phyloP scores from a whole-genome alignment of 1,140 invertebrate genomes.

The Sinonovacula constricta region DNA sequence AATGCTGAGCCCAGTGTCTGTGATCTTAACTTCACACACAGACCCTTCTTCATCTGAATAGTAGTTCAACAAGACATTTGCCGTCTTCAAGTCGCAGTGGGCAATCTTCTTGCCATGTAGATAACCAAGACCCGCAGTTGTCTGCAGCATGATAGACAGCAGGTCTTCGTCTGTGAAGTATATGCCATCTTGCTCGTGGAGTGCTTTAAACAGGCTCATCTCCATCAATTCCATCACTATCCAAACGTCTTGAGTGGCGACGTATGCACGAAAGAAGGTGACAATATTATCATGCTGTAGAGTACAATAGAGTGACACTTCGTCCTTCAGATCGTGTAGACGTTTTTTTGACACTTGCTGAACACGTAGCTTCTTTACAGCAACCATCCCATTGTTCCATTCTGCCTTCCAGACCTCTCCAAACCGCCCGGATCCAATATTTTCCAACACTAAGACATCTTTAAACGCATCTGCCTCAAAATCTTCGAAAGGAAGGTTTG shows the following conservation, averaged over 20 bases:
- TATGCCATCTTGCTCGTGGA: no score
- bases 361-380: slow-evolving; percentile 55
- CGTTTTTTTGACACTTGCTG: slow-evolving; percentile 45
- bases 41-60: background rate
- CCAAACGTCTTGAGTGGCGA: slow-evolving; percentile 49
- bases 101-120: slow-evolving; percentile 9
- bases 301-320: slow-evolving; percentile 46
- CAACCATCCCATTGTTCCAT: slow-evolving; percentile 53
- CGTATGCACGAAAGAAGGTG: slow-evolving; percentile 56
- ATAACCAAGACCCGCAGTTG: slow-evolving; percentile 16
- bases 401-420: slow-evolving; percentile 52
- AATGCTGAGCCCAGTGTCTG: slow-evolving; percentile 39
- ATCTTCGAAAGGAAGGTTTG: no score
- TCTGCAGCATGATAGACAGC: no score
- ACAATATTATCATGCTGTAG: slow-evolving; percentile 59
- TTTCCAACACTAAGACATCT: slow-evolving; percentile 37
- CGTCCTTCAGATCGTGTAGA: slow-evolving; percentile 44
- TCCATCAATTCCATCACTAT: slow-evolving; percentile 64
- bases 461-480: no score
- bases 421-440: slow-evolving; percentile 57
- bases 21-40: slow-evolving; percentile 4
- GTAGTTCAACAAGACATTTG: slow-evolving; percentile 39
- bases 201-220: no score
- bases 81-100: no score
- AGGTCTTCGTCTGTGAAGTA: slow-evolving; percentile 1